These are phyloP conservation scores for Ophion costatus DNA, from an alignment of 2,888 invertebrate species.

Conservation along the genomic window DNA sequence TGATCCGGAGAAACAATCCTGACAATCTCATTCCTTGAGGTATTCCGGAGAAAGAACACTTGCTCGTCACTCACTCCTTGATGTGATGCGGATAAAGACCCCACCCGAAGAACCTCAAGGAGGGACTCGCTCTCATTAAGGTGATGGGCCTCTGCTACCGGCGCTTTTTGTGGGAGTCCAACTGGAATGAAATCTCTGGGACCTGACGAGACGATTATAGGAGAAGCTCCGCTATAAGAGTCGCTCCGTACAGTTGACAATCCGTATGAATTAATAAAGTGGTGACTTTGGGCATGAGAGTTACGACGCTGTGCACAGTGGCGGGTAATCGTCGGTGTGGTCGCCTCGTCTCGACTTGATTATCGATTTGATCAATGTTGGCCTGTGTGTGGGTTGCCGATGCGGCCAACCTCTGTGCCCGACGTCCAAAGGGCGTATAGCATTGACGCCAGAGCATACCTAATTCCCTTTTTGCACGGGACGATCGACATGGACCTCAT, in stretches of 20 bases:
- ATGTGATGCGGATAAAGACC: no score
- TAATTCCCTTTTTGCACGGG: background rate
- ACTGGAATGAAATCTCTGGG: no score
- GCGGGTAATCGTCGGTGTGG: constrained; percentile 52
- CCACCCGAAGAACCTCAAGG: no score
- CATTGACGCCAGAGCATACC: background rate
- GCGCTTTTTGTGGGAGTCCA: no score
- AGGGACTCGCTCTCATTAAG: no score
- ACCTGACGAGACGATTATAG: constrained; percentile 20
- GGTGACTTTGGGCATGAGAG: constrained; percentile 26
- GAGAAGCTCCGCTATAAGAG: no score
- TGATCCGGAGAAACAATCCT: no score
- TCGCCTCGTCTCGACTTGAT: constrained; percentile 54
- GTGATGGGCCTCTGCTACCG: no score
- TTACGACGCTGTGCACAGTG: background rate
- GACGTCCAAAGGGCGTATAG: constrained; percentile 13
- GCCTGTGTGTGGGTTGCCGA: constrained; percentile 40
- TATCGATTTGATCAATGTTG: constrained; percentile 59
- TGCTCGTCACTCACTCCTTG: no score
- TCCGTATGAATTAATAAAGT: constrained; percentile 38
- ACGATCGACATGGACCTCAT: background rate
- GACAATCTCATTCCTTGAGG: no score
- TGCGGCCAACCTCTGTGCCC: constrained; percentile 1
- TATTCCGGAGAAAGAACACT: no score
- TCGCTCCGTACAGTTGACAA: constrained; percentile 28